Evolutionary conservation across 1,140 invertebrate species (phyloP), one percentile per base, ranked within the genome.

Genomic region (Caenorhabditis inopinata): DNA sequence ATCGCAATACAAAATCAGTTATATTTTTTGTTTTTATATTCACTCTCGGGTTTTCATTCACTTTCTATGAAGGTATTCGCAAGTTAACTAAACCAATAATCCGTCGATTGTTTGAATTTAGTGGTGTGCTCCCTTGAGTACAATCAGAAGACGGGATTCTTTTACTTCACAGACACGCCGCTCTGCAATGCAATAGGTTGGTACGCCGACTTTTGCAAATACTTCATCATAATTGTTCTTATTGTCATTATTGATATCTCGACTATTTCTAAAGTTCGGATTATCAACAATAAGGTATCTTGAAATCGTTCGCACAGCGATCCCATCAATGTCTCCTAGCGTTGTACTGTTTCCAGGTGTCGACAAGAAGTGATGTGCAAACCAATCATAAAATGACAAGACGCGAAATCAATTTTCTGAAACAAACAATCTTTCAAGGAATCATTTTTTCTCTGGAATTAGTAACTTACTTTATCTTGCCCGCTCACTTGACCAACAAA

Each of bases 121-220:
- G 58, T 68, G 4, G n/a, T 68, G 29, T 68, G 58, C 58, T 38
- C 32, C 38, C 58, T 68, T 2, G 58, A 68, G 11, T 68, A 68
- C 32, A 68, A 16, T 38, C 32, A 38, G 27, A 68, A 68, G 12
- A 68, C 58, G 35, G 58, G 58, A 38, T 68, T 68, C 58, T 68
- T 68, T 18, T 68, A 18, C 16, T 68, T 68, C 58, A 68, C 58
- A 9, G 32, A 68, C n/a, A 68, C 58, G 18, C 58, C 58, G 11
- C 58, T 68, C 5, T 68, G 58, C 21, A 68, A 68, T 68, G 16
- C 58, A 7, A 68, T 68, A 7, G 58, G 58, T 38, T 68, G 58
- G 58, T 68, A 68, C 16, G 58, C 58, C 3, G 58, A 68, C 16
- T 68, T 68, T 16, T 68, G 58, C n/a, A 68, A 68, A 38, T 68